phyloP scores from a whole-genome alignment of 2,888 invertebrate genomes.

The Cerastoderma edule region DNA sequence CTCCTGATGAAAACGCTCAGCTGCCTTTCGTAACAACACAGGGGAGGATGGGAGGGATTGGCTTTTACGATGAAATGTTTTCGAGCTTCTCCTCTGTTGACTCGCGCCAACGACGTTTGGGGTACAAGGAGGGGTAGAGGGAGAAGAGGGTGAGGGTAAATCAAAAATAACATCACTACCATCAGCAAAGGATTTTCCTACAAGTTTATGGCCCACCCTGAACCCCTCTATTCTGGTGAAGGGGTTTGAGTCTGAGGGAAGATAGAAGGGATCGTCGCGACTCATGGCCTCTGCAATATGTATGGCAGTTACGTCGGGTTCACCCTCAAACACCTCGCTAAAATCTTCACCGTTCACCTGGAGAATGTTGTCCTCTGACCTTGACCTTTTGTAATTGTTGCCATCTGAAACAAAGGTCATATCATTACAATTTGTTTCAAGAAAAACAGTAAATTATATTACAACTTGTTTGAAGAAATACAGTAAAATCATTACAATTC shows the following conservation, averaged over 20 bases:
- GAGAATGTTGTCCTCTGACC: slow-evolving; percentile 79
- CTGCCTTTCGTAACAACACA: slow-evolving; percentile 74
- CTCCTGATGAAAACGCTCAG: slow-evolving; percentile 76
- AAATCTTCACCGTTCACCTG: slow-evolving; percentile 67
- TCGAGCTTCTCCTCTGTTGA: slow-evolving; percentile 24
- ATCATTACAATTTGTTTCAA: neutral
- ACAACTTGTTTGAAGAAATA: neutral
- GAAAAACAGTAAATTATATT: neutral
- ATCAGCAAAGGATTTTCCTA: slow-evolving; percentile 70
- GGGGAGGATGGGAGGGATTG: slow-evolving; percentile 82
- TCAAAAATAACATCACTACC: slow-evolving; percentile 85
- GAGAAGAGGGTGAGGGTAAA: slow-evolving; percentile 87
- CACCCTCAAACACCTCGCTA: slow-evolving; percentile 42
- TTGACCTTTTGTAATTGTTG: slow-evolving; percentile 71
- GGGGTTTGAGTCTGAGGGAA: slow-evolving; percentile 78
- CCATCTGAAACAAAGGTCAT: slow-evolving; percentile 46
- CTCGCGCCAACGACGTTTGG: slow-evolving; percentile 61
- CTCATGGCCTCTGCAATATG: slow-evolving; percentile 94
- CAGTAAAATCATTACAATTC: no score
- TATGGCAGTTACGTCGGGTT: slow-evolving; percentile 85
- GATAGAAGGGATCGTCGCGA: slow-evolving; percentile 83
- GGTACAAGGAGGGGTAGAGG: slow-evolving; percentile 78
- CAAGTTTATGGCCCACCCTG: slow-evolving; percentile 77
- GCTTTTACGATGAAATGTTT: slow-evolving; percentile 65
- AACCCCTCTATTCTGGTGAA: slow-evolving; percentile 78